Conservation (phyloP, 2,888 invertebrate genomes). For the Melipona beecheii region DNA sequence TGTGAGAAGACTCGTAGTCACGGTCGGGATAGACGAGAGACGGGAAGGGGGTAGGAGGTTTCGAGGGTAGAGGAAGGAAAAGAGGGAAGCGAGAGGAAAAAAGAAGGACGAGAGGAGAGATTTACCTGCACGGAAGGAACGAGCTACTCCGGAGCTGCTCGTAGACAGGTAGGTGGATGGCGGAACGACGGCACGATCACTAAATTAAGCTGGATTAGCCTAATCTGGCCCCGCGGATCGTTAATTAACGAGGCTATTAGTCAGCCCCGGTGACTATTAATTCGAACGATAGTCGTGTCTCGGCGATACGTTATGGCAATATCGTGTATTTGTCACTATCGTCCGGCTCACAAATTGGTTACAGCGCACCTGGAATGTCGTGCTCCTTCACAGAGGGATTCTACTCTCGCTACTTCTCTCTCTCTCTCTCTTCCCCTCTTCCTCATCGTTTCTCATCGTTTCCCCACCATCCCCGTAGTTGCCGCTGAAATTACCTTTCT, state of each 20-base stretch:
- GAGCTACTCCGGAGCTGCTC: slow-evolving; percentile 39
- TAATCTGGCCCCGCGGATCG: slow-evolving; percentile 78
- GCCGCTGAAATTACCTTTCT: slow-evolving; percentile 15
- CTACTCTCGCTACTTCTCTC: slow-evolving; percentile 17
- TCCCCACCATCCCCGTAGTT: too few species aligned
- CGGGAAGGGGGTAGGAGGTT: background rate
- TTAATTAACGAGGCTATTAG: slow-evolving; percentile 81
- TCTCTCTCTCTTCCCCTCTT: background rate
- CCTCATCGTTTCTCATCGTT: too few species aligned
- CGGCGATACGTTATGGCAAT: slow-evolving; percentile 79
- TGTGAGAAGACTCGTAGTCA: background rate
- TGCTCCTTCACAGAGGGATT: slow-evolving; percentile 60
- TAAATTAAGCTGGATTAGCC: slow-evolving; percentile 80
- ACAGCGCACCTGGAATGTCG: slow-evolving; percentile 78
- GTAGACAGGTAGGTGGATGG: slow-evolving; percentile 70
- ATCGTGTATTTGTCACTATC: slow-evolving; percentile 81
- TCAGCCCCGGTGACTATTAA: slow-evolving; percentile 79
- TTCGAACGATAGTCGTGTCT: slow-evolving; percentile 77
- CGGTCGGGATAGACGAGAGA: background rate
- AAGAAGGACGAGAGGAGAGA: slow-evolving; percentile 27
- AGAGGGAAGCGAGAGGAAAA: slow-evolving; percentile 8
- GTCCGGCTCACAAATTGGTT: slow-evolving; percentile 80
- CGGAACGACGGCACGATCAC: slow-evolving; percentile 73
- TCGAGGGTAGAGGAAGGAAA: background rate
- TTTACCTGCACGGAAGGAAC: slow-evolving; percentile 65